A percentile compares a stretch with the other conserved stretches of the same genome.
These are phyloP conservation scores for Gymnothorax reevesii DNA, from an alignment of 2,797 vertebrate species.

Conservation along the genomic window DNA sequence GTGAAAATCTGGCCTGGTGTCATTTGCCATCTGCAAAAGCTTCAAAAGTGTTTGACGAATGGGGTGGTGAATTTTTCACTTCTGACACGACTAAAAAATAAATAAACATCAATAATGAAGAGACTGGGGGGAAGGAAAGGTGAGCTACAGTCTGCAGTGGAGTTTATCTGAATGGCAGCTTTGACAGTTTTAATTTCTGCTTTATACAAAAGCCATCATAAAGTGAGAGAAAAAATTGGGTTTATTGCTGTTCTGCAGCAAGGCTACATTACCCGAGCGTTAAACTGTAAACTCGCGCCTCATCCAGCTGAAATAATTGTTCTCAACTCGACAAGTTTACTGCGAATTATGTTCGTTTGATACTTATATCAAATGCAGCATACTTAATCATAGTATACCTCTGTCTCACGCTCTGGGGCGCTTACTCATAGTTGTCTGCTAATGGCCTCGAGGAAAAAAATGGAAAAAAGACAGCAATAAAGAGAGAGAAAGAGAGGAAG, in stretches of 20 bases:
- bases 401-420: conserved; percentile 56
- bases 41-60: not conserved
- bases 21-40: not conserved
- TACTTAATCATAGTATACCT: conserved; percentile 50
- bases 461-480: conserved; percentile 40
- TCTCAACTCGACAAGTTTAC: conserved; percentile 67
- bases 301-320: conserved; percentile 70
- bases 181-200: not conserved
- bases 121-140: too few species aligned
- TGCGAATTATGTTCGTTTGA: conserved; percentile 69
- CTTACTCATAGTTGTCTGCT: conserved; percentile 59
- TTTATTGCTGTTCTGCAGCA: conserved; percentile 45
- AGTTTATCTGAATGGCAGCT: not conserved
- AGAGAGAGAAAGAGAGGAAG: conserved; percentile 49
- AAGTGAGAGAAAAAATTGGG: conserved; percentile 7
- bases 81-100: not conserved
- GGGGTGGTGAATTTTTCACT: not conserved
- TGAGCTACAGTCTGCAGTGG: not conserved
- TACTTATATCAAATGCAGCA: conserved; percentile 63
- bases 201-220: conserved; percentile 16
- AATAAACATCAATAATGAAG: not conserved
- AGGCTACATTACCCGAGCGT: conserved; percentile 40
- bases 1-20: too few species aligned
- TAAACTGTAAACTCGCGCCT: conserved; percentile 47
- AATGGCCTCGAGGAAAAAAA: conserved; percentile 62